Conservation (phyloP, 2,797 vertebrate species). For the Sciurus carolinensis region DNA sequence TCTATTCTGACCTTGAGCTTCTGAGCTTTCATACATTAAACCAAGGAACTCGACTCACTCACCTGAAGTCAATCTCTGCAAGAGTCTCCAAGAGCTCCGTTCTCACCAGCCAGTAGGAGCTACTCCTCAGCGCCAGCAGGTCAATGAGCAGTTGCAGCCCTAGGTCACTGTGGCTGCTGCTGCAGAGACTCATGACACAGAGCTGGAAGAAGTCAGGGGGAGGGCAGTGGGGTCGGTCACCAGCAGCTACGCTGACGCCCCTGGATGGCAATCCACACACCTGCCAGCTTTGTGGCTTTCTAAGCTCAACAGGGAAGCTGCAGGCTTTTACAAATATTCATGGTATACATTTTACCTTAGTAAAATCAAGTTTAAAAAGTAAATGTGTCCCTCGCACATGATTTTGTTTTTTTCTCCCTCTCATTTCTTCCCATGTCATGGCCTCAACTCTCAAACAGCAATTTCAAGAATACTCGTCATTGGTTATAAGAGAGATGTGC, state of each 20-base stretch:
- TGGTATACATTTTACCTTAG: rapidly evolving
- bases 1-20: background rate
- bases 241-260: rapidly evolving
- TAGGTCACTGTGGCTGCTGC: constrained; percentile 94
- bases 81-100: constrained; percentile 97
- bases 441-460: background rate
- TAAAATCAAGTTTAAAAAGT: background rate
- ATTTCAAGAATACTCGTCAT: rapidly evolving
- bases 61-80: constrained; percentile 98
- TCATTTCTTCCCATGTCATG: rapidly evolving
- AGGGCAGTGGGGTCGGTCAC: background rate
- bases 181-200: constrained; percentile 95
- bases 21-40: background rate
- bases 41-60: background rate
- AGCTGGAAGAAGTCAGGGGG: constrained; percentile 87
- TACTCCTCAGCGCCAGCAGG: constrained; percentile 93
- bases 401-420: background rate
- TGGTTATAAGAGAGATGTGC: background rate
- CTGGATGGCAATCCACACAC: background rate
- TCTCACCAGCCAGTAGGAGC: constrained; percentile 97
- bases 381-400: background rate
- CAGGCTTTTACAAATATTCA: background rate
- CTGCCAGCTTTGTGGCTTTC: background rate
- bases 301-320: background rate
- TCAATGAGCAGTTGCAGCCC: constrained; percentile 96